These are phyloP conservation scores for Gobiocypris rarus DNA, from an alignment of 2,113 vertebrate genomes.

Conservation along the genomic window DNA sequence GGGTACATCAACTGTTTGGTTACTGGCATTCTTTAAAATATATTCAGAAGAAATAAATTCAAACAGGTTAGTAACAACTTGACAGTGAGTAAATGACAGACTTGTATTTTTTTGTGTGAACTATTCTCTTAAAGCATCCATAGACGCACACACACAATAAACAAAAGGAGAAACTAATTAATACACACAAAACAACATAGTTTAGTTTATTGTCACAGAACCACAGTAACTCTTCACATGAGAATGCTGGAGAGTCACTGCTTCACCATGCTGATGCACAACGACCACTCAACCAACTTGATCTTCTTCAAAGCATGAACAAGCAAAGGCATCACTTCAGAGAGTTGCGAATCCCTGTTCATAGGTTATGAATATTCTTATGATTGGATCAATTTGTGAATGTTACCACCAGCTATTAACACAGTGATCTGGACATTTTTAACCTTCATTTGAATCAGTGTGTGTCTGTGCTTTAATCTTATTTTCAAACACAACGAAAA, in stretches of 20 bases:
- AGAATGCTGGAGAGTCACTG: neutral
- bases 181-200: slow-evolving; percentile 20
- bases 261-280: neutral
- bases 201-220: slow-evolving; percentile 25
- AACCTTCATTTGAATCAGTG: slow-evolving; percentile 19
- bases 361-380: neutral
- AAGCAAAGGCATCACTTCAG: slow-evolving; percentile 24
- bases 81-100: too few relatives aligned
- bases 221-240: slow-evolving; percentile 10
- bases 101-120: too few relatives aligned
- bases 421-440: slow-evolving; percentile 28
- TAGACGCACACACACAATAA: neutral
- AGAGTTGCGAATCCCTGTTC: neutral
- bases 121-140: neutral
- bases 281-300: neutral
- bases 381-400: neutral
- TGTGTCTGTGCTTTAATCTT: slow-evolving; percentile 16
- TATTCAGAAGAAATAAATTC: too few relatives aligned
- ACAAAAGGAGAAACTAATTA: neutral
- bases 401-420: neutral
- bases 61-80: too few relatives aligned
- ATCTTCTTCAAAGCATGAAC: neutral
- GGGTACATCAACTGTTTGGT: too few relatives aligned
- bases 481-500: slow-evolving; percentile 22
- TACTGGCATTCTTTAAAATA: too few relatives aligned